Evolutionary conservation across 1,140 invertebrate species (phyloP), one percentile per base, ranked within the genome.

Genomic region (Dinoponera quadriceps): DNA sequence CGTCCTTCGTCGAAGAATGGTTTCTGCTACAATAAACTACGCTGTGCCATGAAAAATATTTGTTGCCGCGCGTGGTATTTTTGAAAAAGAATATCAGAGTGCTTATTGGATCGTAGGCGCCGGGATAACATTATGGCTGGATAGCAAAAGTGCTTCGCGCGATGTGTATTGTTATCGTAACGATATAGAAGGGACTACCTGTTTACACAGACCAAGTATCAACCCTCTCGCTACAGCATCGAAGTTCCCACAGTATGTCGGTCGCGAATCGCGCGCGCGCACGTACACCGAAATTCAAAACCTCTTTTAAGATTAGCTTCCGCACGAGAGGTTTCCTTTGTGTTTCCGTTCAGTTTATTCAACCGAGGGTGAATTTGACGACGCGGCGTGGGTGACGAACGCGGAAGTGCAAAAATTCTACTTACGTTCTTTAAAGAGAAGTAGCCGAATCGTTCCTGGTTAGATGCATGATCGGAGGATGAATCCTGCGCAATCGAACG

Each of bases 371-470:
- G 14, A 60, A 44, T 27, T 48, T 60, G 13, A 48, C 11, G n/a
- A 49, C 5, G 16, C n/a, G n/a, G n/a, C n/a, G n/a, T n/a, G 20
- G 16, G 29, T 57, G 38, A 44, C 13, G 38, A 57, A 44, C 22
- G 44, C 27, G 25, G 55, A 33, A 38, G 54, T 78, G n/a, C 22
- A 7, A 22, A 4, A 75, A 65, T 68, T 63, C 62, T 57, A 93
- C 93, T 94, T 86, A 94, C 94, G 84, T 93, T 94, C 87, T 94
- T 94, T 22, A 94, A 85, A 51, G 94, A 94, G 86, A 94, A 94
- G 84, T 94, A 94, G 62, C 93, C 93, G 66, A 94, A 94, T 78
- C 93, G 91, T 51, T 94, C 94, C 71, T 94, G 94, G 87, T 91
- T 94, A 69, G 94, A 90, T 49, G 91, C 90, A 92, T 94, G 93